These are phyloP conservation scores for Andrena haemorrhoa DNA, from an alignment of 2,888 invertebrate genomes.

Conservation along the genomic window DNA sequence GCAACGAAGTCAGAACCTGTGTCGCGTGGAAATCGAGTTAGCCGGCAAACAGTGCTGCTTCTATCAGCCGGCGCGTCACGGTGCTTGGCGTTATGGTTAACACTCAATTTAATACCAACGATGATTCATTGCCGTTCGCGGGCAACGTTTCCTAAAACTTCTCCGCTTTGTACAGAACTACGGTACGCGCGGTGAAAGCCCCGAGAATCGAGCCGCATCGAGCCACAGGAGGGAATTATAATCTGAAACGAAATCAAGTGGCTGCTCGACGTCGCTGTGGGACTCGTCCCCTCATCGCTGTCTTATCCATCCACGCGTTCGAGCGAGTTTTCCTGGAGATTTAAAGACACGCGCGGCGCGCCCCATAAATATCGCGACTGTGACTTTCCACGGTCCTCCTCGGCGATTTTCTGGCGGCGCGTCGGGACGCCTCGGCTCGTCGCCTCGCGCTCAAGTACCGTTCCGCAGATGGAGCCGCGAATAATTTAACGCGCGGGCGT, in stretches of 20 bases:
- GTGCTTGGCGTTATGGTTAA: conserved; percentile 29
- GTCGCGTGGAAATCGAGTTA: conserved; percentile 39
- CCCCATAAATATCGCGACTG: background rate
- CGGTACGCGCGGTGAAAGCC: background rate
- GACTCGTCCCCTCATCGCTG: too few relatives aligned
- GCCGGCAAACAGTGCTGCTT: conserved; percentile 23
- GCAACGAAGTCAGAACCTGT: conserved; percentile 35
- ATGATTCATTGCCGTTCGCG: conserved; percentile 42
- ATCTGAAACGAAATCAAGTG: too few relatives aligned
- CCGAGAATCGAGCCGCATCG: background rate
- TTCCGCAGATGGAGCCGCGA: conserved; percentile 65
- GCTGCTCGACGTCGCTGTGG: too few relatives aligned
- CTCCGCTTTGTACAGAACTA: background rate
- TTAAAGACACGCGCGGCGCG: too few relatives aligned
- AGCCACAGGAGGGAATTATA: too few relatives aligned
- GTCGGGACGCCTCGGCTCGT: too few relatives aligned
- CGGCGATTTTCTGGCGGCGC: conserved; percentile 21
- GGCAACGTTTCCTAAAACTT: conserved; percentile 23
- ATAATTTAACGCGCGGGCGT: conserved; percentile 67
- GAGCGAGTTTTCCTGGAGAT: background rate
- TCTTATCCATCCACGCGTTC: background rate
- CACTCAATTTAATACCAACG: conserved; percentile 34
- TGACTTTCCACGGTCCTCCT: background rate
- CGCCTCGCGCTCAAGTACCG: conserved; percentile 60
- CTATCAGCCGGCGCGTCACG: conserved; percentile 36